Conservation (phyloP, 2,888 invertebrate genomes). For the Pyrocoelia pectoralis region DNA sequence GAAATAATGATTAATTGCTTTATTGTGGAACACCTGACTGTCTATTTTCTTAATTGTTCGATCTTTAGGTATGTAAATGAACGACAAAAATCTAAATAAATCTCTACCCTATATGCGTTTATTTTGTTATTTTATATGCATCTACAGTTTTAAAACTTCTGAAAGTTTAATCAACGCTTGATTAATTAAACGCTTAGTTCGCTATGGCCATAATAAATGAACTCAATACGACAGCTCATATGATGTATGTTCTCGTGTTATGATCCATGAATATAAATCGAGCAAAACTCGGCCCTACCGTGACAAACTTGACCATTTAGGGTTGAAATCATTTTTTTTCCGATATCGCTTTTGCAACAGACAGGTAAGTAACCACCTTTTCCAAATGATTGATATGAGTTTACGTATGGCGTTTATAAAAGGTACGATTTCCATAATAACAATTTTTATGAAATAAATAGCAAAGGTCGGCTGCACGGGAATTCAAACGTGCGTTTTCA, state of each 20-base stretch:
- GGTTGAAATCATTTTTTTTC: conserved; percentile 6
- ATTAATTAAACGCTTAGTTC: conserved; percentile 50
- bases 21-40: conserved; percentile 6
- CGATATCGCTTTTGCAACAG: conserved; percentile 14
- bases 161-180: conserved; percentile 46
- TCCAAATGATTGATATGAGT: conserved; percentile 10
- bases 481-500: too few relatives aligned
- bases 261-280: conserved; percentile 54
- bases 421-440: not conserved
- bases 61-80: not conserved
- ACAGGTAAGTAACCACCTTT: conserved; percentile 13
- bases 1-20: conserved; percentile 11
- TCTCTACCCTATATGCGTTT: not conserved
- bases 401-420: not conserved
- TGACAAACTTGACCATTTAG: conserved; percentile 46
- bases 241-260: conserved; percentile 54
- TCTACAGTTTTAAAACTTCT: conserved; percentile 31
- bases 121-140: not conserved
- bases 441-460: conserved; percentile 1
- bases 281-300: conserved; percentile 43
- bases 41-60: conserved; percentile 8
- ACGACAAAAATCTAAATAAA: not conserved
- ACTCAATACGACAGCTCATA: conserved; percentile 51
- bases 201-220: conserved; percentile 51
- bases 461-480: too few relatives aligned